Conservation (phyloP, 2,113 vertebrate genomes). For the Bos javanicus region DNA sequence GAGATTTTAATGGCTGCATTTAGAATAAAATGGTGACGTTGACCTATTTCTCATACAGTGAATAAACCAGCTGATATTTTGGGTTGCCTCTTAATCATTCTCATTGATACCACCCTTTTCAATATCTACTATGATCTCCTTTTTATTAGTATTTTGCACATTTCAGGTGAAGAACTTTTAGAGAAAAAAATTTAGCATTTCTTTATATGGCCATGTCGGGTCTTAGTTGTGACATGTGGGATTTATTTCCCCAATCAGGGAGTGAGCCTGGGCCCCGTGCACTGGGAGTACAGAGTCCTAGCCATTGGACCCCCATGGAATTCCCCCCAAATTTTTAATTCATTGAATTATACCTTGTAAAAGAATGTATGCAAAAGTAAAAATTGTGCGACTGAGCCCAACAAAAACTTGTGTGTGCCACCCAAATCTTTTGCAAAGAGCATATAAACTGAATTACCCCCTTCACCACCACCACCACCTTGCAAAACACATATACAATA, state of each 20-base stretch:
- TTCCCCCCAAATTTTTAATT: background rate
- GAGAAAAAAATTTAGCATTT: background rate
- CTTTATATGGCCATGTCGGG: background rate
- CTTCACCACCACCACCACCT: background rate
- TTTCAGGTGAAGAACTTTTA: conserved; percentile 6
- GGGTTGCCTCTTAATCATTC: background rate
- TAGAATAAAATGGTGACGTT: background rate
- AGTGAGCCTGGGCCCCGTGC: background rate
- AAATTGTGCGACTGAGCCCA: background rate
- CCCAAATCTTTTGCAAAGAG: background rate
- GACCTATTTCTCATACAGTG: background rate
- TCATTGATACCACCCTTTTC: background rate
- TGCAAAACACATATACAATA: background rate
- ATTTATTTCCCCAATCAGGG: background rate
- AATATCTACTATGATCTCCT: background rate
- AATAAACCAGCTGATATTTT: background rate
- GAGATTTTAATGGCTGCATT: background rate
- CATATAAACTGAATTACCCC: background rate
- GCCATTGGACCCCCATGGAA: background rate
- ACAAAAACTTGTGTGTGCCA: background rate
- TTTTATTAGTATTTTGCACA: background rate
- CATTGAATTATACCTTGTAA: background rate
- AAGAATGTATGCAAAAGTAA: background rate
- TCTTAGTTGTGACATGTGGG: background rate
- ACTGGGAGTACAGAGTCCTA: background rate